phyloP scores from a whole-genome alignment of 2,797 vertebrate species.

The Psittacula echo region DNA sequence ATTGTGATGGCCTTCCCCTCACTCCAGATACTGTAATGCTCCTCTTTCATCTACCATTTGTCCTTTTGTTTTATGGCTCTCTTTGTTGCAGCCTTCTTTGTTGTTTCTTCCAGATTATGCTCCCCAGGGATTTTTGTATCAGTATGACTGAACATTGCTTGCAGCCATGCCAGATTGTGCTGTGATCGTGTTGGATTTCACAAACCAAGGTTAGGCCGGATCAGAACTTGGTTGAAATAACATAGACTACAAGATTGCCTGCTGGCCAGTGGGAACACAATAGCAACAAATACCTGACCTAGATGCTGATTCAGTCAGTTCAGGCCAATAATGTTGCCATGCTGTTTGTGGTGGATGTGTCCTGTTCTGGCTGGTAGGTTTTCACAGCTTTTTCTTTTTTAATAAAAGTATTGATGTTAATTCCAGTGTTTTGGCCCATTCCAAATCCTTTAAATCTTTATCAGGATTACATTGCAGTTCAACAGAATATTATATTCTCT shows the following conservation, averaged over 20 bases:
- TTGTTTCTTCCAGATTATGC: conserved; percentile 55
- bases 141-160: conserved; percentile 51
- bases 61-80: conserved; percentile 50
- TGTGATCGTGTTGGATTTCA: conserved; percentile 67
- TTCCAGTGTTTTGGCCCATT: neutral
- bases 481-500: neutral
- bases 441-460: conserved; percentile 13
- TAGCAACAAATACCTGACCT: neutral
- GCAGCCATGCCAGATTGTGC: conserved; percentile 60
- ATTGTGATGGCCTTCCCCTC: neutral
- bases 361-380: neutral
- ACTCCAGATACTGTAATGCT: neutral
- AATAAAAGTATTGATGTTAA: neutral
- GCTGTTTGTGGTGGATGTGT: neutral
- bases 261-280: conserved; percentile 3
- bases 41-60: conserved; percentile 34
- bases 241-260: neutral
- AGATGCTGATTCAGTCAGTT: neutral
- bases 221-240: conserved; percentile 60
- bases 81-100: conserved; percentile 53
- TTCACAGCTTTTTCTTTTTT: neutral
- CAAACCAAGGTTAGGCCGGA: conserved; percentile 61
- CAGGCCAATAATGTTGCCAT: neutral
- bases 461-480: neutral
- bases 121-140: conserved; percentile 46